Evolutionary conservation across 2,797 vertebrate genomes (phyloP).

Genomic region (Buceros bicornis): DNA sequence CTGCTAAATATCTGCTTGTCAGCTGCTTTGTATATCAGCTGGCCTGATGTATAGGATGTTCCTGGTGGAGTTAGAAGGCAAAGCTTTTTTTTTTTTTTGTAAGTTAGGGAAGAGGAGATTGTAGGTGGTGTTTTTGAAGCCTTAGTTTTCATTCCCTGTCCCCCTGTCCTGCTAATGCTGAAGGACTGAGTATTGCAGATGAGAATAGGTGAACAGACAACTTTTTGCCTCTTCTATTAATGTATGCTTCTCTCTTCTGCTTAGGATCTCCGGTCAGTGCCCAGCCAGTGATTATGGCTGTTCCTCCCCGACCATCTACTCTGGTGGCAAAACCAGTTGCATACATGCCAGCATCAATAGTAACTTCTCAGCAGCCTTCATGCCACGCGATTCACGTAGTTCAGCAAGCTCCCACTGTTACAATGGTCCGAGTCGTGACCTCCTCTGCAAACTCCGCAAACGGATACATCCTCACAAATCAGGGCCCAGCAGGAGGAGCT

Average conservation of each 20-base stretch:
- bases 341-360: constrained; percentile 89
- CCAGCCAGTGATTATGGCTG: constrained; percentile 95
- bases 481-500: constrained; percentile 66
- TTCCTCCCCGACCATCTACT: constrained; percentile 86
- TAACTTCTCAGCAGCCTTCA: constrained; percentile 83
- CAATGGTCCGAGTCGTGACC: constrained; percentile 94
- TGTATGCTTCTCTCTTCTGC: background rate
- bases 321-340: constrained; percentile 89
- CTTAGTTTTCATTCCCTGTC: background rate
- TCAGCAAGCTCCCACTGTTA: constrained; percentile 90
- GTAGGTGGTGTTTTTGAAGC: background rate
- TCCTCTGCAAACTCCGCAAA: constrained; percentile 88
- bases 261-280: constrained; percentile 93
- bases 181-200: background rate
- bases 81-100: background rate
- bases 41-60: background rate
- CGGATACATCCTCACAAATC: constrained; percentile 89
- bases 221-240: background rate
- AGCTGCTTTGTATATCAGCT: background rate
- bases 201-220: background rate
- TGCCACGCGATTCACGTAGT: constrained; percentile 92
- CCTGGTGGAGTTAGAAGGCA: background rate
- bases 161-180: background rate
- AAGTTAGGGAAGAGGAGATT: background rate
- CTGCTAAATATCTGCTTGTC: background rate